These are phyloP conservation scores for Centropus bengalensis DNA, from an alignment of 2,113 vertebrate species.

Conservation along the genomic window DNA sequence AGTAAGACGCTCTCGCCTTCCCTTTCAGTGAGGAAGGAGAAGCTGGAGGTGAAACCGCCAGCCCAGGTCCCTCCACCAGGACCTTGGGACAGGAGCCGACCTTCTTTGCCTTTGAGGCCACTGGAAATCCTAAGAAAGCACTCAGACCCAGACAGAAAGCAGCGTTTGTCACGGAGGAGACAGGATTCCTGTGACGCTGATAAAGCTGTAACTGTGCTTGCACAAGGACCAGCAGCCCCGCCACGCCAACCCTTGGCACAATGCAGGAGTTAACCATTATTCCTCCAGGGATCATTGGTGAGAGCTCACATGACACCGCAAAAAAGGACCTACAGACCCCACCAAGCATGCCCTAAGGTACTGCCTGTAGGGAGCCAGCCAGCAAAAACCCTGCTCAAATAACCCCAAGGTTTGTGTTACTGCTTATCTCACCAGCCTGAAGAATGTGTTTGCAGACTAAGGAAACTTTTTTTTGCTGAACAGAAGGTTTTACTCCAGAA, in stretches of 20 bases:
- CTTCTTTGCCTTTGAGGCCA: neutral
- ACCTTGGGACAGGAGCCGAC: neutral
- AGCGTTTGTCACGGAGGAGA: neutral
- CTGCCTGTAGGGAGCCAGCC: accelerated
- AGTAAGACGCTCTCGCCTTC: neutral
- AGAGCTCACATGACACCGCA: neutral
- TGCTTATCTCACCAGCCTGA: neutral
- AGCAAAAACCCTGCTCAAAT: neutral
- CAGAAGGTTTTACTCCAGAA: neutral
- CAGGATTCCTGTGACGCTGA: neutral
- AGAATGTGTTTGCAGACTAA: accelerated
- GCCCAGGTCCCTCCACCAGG: neutral
- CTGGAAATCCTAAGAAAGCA: neutral
- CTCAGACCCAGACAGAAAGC: neutral
- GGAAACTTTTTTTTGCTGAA: neutral
- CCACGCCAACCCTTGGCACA: neutral
- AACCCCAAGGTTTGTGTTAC: neutral
- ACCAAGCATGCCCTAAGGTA: neutral
- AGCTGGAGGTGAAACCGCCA: neutral
- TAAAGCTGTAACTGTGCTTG: neutral
- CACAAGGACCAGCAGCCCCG: neutral
- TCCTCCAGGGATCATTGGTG: neutral
- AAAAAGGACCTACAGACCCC: neutral
- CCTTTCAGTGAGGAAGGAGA: neutral
- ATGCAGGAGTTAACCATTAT: neutral